A percentile compares a stretch with the other conserved stretches of the same genome.
Evolutionary conservation across 2,113 vertebrate genomes (phyloP).

Genomic region (Puntigrus tetrazona): DNA sequence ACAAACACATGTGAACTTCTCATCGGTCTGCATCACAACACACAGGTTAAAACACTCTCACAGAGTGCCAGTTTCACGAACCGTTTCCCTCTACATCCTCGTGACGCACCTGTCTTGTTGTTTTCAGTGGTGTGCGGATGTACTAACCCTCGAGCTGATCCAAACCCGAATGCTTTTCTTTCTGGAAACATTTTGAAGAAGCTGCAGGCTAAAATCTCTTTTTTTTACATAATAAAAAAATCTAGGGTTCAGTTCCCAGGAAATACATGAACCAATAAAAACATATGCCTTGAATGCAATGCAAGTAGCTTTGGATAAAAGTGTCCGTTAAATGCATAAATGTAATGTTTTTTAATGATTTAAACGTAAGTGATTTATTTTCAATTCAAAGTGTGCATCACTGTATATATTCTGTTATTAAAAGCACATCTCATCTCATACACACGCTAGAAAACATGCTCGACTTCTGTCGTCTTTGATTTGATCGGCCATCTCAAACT

Average conservation of each 20-base stretch:
- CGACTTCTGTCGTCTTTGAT: too few species aligned
- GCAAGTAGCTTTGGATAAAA: background rate
- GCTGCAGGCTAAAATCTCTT: background rate
- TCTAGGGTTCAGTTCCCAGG: background rate
- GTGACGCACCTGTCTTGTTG: background rate
- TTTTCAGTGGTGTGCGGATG: background rate
- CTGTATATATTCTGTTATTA: too few species aligned
- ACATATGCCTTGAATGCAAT: background rate
- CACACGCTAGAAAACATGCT: too few species aligned
- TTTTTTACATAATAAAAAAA: background rate
- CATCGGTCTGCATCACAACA: too few species aligned
- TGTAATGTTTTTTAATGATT: too few species aligned
- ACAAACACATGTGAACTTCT: background rate
- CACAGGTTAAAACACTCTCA: background rate
- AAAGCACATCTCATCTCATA: too few species aligned
- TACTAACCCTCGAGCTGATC: background rate
- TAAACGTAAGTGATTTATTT: too few species aligned
- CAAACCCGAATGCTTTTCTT: background rate
- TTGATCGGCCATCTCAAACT: too few species aligned
- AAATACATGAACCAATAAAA: background rate
- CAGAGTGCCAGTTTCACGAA: background rate
- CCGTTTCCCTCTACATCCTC: background rate
- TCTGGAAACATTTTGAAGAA: background rate
- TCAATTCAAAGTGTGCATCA: too few species aligned
- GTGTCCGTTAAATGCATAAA: too few species aligned